phyloP scores from a whole-genome alignment of 2,113 vertebrate genomes.

The Chlamydotis undulata region DNA sequence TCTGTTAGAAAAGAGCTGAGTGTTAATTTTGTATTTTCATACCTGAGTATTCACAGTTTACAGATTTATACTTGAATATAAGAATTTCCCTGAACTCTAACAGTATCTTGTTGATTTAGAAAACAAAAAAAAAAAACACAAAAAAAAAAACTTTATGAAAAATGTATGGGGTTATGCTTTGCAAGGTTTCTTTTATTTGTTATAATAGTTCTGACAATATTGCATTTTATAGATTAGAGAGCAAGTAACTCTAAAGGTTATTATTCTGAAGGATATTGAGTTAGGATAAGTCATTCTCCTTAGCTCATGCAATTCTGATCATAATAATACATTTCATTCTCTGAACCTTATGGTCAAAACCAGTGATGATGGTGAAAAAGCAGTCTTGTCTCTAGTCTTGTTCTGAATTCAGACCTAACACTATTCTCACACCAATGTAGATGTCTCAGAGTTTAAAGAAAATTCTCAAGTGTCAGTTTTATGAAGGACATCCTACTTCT shows the following conservation, averaged over 20 bases:
- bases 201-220: background rate
- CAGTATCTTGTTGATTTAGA: background rate
- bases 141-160: background rate
- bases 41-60: background rate
- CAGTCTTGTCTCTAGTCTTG: background rate
- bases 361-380: background rate
- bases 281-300: background rate
- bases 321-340: background rate
- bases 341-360: accelerated
- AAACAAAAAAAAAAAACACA: background rate
- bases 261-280: background rate
- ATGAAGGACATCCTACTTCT: accelerated
- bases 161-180: background rate
- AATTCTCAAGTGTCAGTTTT: background rate
- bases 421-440: background rate
- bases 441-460: background rate
- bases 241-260: background rate
- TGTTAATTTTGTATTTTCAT: background rate
- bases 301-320: background rate
- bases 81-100: background rate
- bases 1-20: background rate
- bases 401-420: background rate
- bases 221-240: background rate
- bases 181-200: background rate
- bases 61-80: background rate